These are phyloP conservation scores for Actinostola sp. DNA, from an alignment of 92 coral and sea anemone genomes.

Conservation along the genomic window DNA sequence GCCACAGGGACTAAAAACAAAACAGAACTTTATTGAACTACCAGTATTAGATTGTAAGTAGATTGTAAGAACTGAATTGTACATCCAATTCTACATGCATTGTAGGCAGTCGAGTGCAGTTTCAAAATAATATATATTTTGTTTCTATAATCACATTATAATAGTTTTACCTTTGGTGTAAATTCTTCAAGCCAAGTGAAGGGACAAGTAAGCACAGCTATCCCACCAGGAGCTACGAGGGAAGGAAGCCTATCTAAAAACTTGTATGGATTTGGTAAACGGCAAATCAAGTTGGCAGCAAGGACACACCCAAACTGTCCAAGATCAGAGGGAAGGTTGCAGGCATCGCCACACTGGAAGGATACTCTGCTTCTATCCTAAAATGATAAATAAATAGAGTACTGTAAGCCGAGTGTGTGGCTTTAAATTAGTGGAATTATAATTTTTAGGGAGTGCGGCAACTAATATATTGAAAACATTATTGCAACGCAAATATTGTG, in stretches of 20 bases:
- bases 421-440: background rate
- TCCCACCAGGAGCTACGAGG: slow-evolving; percentile 76
- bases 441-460: too few species aligned
- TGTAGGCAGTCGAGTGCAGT: too few species aligned
- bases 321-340: slow-evolving; percentile 65
- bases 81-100: too few species aligned
- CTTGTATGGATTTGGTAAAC: slow-evolving; percentile 72
- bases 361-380: slow-evolving; percentile 65
- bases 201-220: slow-evolving; percentile 61
- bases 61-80: too few species aligned
- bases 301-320: slow-evolving; percentile 81
- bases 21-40: background rate
- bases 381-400: background rate
- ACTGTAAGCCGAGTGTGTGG: background rate
- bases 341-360: slow-evolving; percentile 72
- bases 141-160: background rate
- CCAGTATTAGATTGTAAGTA: too few species aligned
- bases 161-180: slow-evolving; percentile 59
- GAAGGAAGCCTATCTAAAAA: slow-evolving; percentile 66
- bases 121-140: too few species aligned
- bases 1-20: slow-evolving; percentile 52
- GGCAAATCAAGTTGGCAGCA: slow-evolving; percentile 73
- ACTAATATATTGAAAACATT: too few species aligned
- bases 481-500: too few species aligned
- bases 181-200: slow-evolving; percentile 69